Conservation (phyloP, 2,888 invertebrate genomes). For the Liodrosophila aerea region DNA sequence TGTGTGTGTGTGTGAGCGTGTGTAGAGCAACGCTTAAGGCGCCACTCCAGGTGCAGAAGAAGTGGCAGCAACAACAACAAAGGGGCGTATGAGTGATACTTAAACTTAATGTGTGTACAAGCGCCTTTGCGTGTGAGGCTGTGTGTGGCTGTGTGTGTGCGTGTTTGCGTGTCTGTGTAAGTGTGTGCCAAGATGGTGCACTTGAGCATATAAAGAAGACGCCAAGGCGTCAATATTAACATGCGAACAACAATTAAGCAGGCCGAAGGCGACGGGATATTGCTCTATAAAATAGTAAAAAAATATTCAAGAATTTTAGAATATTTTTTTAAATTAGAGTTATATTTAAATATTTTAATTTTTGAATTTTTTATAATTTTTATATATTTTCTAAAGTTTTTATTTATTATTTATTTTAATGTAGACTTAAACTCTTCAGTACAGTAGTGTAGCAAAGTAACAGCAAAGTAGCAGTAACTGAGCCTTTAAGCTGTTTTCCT, state of each 20-base stretch:
- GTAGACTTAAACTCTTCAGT: too few species aligned
- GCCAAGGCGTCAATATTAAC: slow-evolving; percentile 53
- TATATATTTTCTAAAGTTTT: too few species aligned
- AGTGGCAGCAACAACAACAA: slow-evolving; percentile 40
- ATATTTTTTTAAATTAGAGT: too few species aligned
- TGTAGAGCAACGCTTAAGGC: slow-evolving; percentile 34
- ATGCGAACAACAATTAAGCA: slow-evolving; percentile 10
- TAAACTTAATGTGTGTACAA: slow-evolving; percentile 41
- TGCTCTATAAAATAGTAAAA: slow-evolving; percentile 15
- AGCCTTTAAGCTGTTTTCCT: too few species aligned
- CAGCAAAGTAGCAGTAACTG: too few species aligned
- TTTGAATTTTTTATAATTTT: too few species aligned
- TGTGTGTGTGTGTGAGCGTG: slow-evolving; percentile 5
- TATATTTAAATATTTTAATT: too few species aligned
- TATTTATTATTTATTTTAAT: too few species aligned
- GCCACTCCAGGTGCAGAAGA: slow-evolving; percentile 50
- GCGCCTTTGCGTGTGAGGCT: slow-evolving; percentile 6
- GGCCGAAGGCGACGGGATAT: slow-evolving; percentile 3
- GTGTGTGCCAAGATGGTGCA: slow-evolving; percentile 61
- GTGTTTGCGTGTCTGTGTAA: slow-evolving; percentile 16
- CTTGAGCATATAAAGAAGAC: slow-evolving; percentile 60
- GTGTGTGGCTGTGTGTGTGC: slow-evolving; percentile 17
- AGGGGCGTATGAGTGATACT: slow-evolving; percentile 73
- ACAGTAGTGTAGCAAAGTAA: too few species aligned
- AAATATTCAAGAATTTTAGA: too few species aligned